Conservation (phyloP, 2,888 invertebrate species). For the Agrilus biguttatus region DNA sequence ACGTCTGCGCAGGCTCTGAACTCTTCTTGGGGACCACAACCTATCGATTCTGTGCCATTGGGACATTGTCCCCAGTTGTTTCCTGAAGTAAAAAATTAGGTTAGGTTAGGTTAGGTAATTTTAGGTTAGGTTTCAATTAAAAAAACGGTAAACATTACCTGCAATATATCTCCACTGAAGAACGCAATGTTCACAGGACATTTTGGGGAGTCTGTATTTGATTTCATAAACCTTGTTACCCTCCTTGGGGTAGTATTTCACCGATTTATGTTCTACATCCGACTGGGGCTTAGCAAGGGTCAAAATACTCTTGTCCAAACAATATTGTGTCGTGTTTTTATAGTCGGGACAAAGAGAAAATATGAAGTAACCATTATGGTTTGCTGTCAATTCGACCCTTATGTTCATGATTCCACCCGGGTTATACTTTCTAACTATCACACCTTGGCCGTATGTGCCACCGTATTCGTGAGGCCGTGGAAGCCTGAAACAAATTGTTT, state of each 20-base stretch:
- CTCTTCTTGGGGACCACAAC: slow-evolving; percentile 81
- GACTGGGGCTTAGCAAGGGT: slow-evolving; percentile 32
- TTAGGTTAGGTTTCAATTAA: too few relatives aligned
- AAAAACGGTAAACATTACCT: slow-evolving; percentile 28
- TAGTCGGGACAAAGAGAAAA: slow-evolving; percentile 68
- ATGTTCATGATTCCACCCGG: slow-evolving; percentile 54
- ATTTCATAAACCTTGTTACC: slow-evolving; percentile 71
- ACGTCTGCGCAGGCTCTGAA: slow-evolving; percentile 77
- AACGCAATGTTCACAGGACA: slow-evolving; percentile 69
- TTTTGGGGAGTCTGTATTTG: slow-evolving; percentile 34
- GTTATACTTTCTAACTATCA: slow-evolving; percentile 66
- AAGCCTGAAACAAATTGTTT: slow-evolving; percentile 18
- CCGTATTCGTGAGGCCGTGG: slow-evolving; percentile 73
- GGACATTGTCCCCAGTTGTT: slow-evolving; percentile 71
- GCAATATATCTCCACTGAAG: slow-evolving; percentile 83
- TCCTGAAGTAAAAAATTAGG: slow-evolving; percentile 14
- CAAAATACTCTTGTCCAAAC: slow-evolving; percentile 59
- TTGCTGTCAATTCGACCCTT: slow-evolving; percentile 74
- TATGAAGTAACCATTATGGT: slow-evolving; percentile 75
- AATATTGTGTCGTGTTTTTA: slow-evolving; percentile 55
- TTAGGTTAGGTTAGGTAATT: background rate
- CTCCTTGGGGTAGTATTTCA: slow-evolving; percentile 58
- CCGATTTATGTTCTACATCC: slow-evolving; percentile 34
- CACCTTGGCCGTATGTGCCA: slow-evolving; percentile 67
- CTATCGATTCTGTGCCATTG: slow-evolving; percentile 62